Evolutionary conservation across 2,797 vertebrate species (phyloP).

Genomic region (Orientallactaga sibirica): DNA sequence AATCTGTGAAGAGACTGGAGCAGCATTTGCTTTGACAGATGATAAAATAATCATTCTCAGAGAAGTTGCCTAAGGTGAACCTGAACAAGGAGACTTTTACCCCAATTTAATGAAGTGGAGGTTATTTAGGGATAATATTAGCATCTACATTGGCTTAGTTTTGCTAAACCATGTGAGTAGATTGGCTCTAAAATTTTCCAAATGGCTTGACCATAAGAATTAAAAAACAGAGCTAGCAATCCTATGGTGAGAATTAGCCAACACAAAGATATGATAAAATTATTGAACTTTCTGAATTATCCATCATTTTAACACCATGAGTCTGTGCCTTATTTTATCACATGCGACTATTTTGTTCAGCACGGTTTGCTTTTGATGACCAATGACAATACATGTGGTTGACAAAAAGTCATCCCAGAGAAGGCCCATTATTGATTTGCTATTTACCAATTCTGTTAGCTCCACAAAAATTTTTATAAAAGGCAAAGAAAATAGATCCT

Average conservation of each 20-base stretch:
- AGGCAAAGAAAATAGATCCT: constrained; percentile 1
- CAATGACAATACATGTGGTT: background rate
- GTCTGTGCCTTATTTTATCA: background rate
- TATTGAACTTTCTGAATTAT: background rate
- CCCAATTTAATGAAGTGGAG: constrained; percentile 7
- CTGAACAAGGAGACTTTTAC: background rate
- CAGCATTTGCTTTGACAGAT: background rate
- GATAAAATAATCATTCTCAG: constrained; percentile 32
- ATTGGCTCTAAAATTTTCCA: background rate
- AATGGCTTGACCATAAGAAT: background rate
- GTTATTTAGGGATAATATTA: background rate
- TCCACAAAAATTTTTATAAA: constrained; percentile 32
- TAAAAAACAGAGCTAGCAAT: background rate
- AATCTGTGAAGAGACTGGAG: background rate
- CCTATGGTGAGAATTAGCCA: background rate
- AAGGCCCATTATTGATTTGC: constrained; percentile 38
- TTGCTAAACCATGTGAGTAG: background rate
- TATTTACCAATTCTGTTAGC: constrained; percentile 12
- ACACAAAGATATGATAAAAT: background rate
- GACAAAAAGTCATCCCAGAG: constrained; percentile 28
- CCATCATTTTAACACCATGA: background rate
- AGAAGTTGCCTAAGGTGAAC: background rate
- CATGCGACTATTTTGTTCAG: background rate
- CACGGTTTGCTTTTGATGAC: constrained; percentile 25
- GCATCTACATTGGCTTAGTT: background rate